Base-by-base conservation (phyloP, 2,797 vertebrate genomes). In the Falco novaeseelandiae region DNA sequence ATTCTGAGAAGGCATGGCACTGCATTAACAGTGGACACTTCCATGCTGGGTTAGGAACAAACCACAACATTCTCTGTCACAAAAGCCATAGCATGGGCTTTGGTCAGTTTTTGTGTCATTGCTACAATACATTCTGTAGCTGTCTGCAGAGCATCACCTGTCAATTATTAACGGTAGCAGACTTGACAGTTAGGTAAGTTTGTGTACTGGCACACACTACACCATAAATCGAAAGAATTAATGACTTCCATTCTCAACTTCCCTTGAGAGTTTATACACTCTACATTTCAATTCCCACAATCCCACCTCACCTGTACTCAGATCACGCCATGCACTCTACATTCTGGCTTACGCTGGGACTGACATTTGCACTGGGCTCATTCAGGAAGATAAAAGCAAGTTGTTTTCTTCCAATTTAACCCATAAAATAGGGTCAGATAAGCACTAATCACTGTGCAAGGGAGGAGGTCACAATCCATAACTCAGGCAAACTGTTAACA, bases 121-220 rank as follows among this genome's bases (percentile, higher is more conserved):
- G 34, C 32, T 57, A 61, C 9, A 32, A 54, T 5, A 67, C 15
- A 49, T 62, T 55, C 38, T 44, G 17, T 12, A 71, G 66, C 2
- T 46, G 23, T 14, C 26, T 71, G 72, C 58, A 61, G 36, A 74
- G 20, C 2, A 2, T 55, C 34, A 78, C 32, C 40, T 36, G 82
- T 74, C 66, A 90, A 62, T 78, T 74, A 95, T 80, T 90, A 94
- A 90, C 77, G 61, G 54, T 2, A 61, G 85, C 55, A 87, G n/a
- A 70, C 12, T 29, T 9, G 25, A 21, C 38, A 44, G 40, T 2
- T n/a, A 26, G 38, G 9, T 18, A 81, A 69, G 22, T 52, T 30
- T 73, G 30, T 1, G 0, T 55, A 73, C 14, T 5, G 3, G 38
- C 30, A 12, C 4, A 22, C 90, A 82, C 10, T 66, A 85, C 34